Evolutionary conservation across 1,140 invertebrate species (phyloP), one percentile per base, ranked within the genome.

Genomic region (Luehdorfia chinensis): DNA sequence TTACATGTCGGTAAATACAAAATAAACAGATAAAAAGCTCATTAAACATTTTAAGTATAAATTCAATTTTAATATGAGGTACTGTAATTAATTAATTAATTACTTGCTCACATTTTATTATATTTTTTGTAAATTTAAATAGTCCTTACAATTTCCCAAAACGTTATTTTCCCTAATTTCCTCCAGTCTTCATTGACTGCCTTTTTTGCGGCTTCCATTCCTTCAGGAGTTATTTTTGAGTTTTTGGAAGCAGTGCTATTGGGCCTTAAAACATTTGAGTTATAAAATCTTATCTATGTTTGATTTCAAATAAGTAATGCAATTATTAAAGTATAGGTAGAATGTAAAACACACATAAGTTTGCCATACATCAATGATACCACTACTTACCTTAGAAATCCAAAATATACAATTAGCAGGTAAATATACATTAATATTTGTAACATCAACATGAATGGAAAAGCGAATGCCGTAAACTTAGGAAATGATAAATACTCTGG

Each of bases 161-260:
- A 95, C 30, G 88, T 91, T 62, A 96, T 90, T n/a, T 90, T 89
- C 7, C 95, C 94, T 47, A 96, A 87, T 56, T 91, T 90, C 37
- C 89, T 79, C 67, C 94, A 94, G 70, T 94, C 91, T 23, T 89
- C 77, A 36, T 81, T 70, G 9, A 96, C 90, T 16, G 90, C 87
- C 53, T 88, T 87, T 54, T 87, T 88, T 1, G 91, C 90, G 6
- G 92, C 86, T 31, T 87, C 74, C 31, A 92, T 90, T 1, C 91
- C 90, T 16, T 89, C 85, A 23, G 75, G 39, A 8, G 89, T 84
- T 5, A 90, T 79, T 37, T 72, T 71, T 0, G 88, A 78, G 23
- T 69, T 55, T 55, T 87, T 65, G 1, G 89, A 88, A 23, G 88
- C 89, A 49, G 81, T 65, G 58, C 90, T 91, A 8, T 84, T 84